Evolutionary conservation across 2,113 vertebrate genomes (phyloP), one percentile per base, ranked within the genome.

Genomic region (Saccopteryx leptura): DNA sequence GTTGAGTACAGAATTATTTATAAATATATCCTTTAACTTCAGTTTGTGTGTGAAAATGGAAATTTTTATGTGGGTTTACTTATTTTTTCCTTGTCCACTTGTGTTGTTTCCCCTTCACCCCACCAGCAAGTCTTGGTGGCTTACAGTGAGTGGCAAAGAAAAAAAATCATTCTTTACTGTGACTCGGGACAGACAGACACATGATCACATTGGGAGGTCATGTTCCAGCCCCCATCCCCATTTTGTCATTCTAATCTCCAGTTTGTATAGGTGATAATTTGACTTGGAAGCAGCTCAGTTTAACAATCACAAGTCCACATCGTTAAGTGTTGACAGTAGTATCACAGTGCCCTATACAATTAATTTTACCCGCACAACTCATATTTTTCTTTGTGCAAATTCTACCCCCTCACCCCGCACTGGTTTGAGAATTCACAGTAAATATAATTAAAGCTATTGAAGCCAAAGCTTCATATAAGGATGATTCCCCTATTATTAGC

Each of bases 381-480:
- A 60, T 63, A 48, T 88, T 95, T 97, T 96, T 82, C 74, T 93
- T 96, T 76, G 83, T 91, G 86, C 15, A 75, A 58, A 91, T 94
- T 90, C 50, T 96, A 75, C 46, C 56, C 71, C 68, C 58, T 90
- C 50, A 96, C 71, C 46, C 56, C 71, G 58, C 58, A 93, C 74
- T 89, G 33, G 79, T 90, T 97, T 94, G 82, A 93, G 80, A 96
- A 83, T 90, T 96, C 93, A 76, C 81, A 90, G 81, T 87, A 96
- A 95, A 80, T 94, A 94, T 95, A 95, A 91, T 96, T 94, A 95
- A 81, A 84, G 75, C 71, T 28, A 11, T 94, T 56, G 75, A 93
- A 95, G 95, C 83, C 80, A 89, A 93, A 68, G 90, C 60, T 39
- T 39, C 39, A 23, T 48, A 58, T 39, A 68, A 66, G 24, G 89